Percentiles rank a stretch among this genome's conserved stretches.
These are phyloP conservation scores for Siniperca scherzeri DNA, from an alignment of 2,797 vertebrate species.

Conservation along the genomic window DNA sequence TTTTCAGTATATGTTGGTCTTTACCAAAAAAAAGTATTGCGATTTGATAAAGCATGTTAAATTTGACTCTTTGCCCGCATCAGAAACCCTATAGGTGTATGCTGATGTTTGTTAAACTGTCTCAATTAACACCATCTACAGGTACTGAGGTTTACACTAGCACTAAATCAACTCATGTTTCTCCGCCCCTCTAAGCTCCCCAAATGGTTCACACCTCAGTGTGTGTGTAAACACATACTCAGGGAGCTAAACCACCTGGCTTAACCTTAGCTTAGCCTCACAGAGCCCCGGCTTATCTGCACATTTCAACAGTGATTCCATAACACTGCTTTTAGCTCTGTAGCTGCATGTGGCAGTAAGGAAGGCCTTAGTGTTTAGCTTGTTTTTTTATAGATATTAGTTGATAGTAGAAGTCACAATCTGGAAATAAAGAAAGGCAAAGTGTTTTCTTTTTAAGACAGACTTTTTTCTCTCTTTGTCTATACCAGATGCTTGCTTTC, in stretches of 20 bases:
- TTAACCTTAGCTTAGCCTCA: conserved; percentile 78
- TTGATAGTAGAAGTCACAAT: background rate
- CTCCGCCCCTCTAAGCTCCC: conserved; percentile 78
- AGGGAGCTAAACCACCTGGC: conserved; percentile 77
- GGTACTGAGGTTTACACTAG: conserved; percentile 75
- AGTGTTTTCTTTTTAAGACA: background rate
- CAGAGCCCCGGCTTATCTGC: conserved; percentile 79
- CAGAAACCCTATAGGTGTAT: conserved; percentile 45
- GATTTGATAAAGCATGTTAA: background rate
- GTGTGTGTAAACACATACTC: conserved; percentile 80
- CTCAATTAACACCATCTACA: conserved; percentile 77
- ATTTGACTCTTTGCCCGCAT: conserved; percentile 30
- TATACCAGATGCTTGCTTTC: background rate
- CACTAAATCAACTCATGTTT: conserved; percentile 75
- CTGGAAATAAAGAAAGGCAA: background rate
- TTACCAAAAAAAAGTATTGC: background rate
- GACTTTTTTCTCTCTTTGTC: background rate
- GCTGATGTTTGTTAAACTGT: conserved; percentile 64
- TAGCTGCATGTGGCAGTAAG: conserved; percentile 47
- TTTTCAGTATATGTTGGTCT: background rate
- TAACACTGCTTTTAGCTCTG: conserved; percentile 54
- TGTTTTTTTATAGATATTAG: background rate
- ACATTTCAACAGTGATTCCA: conserved; percentile 85
- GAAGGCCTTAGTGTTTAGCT: conserved; percentile 15
- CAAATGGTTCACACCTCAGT: conserved; percentile 81